Evolutionary conservation across 2,888 invertebrate genomes (phyloP).

Genomic region (Fragum sueziense): DNA sequence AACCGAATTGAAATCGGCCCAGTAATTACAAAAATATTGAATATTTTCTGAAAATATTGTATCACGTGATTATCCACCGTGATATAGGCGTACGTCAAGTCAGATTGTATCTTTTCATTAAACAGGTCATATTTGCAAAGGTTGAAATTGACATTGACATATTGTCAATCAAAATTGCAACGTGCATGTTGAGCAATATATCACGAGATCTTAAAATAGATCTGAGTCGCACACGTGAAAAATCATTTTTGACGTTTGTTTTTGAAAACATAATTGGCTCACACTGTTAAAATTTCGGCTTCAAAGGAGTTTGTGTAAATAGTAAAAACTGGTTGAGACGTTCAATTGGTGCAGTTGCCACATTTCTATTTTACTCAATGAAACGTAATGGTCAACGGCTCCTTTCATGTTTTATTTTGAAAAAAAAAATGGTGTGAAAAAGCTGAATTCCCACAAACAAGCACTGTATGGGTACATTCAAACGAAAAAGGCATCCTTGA

Average conservation of each 20-base stretch:
- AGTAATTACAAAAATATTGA: too few relatives aligned
- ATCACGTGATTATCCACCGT: too few relatives aligned
- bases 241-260: slow-evolving; percentile 3
- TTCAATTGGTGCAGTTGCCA: neutral
- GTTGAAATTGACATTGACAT: slow-evolving; percentile 14
- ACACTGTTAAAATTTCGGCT: neutral
- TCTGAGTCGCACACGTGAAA: neutral
- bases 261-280: neutral
- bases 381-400: neutral
- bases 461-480: too few relatives aligned
- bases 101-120: neutral
- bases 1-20: too few relatives aligned
- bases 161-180: slow-evolving; percentile 9
- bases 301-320: neutral
- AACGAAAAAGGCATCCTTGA: too few relatives aligned
- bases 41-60: too few relatives aligned
- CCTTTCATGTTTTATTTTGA: too few relatives aligned
- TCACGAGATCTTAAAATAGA: neutral
- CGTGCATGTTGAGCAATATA: slow-evolving; percentile 9
- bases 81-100: too few relatives aligned
- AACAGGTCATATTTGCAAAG: slow-evolving; percentile 3
- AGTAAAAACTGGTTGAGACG: neutral
- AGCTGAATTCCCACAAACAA: too few relatives aligned
- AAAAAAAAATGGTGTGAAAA: too few relatives aligned
- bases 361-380: neutral